phyloP scores from a whole-genome alignment of 1,140 invertebrate species.

The Calycopis cecrops region DNA sequence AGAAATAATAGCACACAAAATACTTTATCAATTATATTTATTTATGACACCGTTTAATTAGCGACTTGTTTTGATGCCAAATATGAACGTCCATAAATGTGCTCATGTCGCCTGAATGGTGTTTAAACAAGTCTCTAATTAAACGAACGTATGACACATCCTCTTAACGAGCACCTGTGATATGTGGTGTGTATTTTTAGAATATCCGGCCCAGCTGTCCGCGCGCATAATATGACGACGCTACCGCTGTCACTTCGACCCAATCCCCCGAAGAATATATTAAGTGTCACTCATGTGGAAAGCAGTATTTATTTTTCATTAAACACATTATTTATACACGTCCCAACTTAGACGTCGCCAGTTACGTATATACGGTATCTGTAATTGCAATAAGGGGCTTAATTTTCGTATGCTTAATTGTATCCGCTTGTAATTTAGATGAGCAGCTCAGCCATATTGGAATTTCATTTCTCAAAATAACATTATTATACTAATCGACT shows the following conservation, averaged over 20 bases:
- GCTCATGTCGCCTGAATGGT: background rate
- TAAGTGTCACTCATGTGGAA: conserved; percentile 7
- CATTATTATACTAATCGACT: conserved; percentile 6
- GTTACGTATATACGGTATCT: too few species aligned
- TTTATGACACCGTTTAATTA: too few species aligned
- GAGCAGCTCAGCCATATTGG: background rate
- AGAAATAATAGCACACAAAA: too few species aligned
- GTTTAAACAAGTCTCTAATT: conserved; percentile 5
- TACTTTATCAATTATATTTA: too few species aligned
- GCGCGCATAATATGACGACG: conserved; percentile 3
- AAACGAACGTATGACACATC: background rate
- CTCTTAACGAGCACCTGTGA: conserved; percentile 4
- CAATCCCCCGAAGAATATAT: conserved; percentile 2
- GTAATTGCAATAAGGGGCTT: too few species aligned
- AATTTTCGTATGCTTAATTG: background rate
- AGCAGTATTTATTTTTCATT: conserved; percentile 8
- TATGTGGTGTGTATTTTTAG: background rate
- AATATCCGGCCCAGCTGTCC: conserved; percentile 5
- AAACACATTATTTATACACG: background rate
- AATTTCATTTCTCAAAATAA: conserved; percentile 5
- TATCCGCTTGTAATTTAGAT: background rate
- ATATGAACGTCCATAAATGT: too few species aligned
- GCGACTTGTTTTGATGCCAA: too few species aligned
- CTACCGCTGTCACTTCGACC: background rate
- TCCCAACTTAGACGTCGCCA: too few species aligned